These are phyloP conservation scores for Sinosuthora webbiana DNA, from an alignment of 2,113 vertebrate species.

Conservation along the genomic window DNA sequence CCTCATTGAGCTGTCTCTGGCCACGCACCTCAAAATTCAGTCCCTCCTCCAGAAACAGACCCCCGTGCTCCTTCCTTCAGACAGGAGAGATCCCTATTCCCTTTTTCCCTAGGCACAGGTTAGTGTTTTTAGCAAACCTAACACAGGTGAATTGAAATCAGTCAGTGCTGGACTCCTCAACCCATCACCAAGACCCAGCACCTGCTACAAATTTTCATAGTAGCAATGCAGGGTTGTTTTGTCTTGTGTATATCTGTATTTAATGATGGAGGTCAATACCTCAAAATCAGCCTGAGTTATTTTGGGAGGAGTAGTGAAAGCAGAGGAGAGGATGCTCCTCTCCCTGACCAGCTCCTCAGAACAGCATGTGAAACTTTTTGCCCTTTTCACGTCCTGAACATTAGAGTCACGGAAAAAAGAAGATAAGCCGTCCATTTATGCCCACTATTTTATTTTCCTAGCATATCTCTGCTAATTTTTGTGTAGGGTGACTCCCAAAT, in stretches of 20 bases:
- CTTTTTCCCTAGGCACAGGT: not conserved
- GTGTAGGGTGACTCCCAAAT: constrained; percentile 58
- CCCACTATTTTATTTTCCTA: constrained; percentile 60
- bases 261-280: not conserved
- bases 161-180: rapidly evolving
- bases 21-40: not conserved
- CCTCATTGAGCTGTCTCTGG: not conserved
- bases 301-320: not conserved
- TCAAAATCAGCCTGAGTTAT: not conserved
- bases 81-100: not conserved
- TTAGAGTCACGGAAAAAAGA: constrained; percentile 54
- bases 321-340: not conserved
- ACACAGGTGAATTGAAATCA: not conserved
- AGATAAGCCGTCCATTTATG: not conserved
- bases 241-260: rapidly evolving
- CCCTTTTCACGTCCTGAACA: not conserved
- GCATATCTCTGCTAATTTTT: constrained; percentile 63
- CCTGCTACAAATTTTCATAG: not conserved
- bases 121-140: not conserved
- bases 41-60: not conserved
- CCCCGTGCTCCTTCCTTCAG: rapidly evolving
- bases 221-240: not conserved
- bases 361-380: constrained; percentile 29
- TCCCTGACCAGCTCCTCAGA: constrained; percentile 11
- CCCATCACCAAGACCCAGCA: not conserved